Evolutionary conservation across 1,140 invertebrate genomes (phyloP), one percentile per base, ranked within the genome.

Genomic region (Sarcophaga bullata): DNA sequence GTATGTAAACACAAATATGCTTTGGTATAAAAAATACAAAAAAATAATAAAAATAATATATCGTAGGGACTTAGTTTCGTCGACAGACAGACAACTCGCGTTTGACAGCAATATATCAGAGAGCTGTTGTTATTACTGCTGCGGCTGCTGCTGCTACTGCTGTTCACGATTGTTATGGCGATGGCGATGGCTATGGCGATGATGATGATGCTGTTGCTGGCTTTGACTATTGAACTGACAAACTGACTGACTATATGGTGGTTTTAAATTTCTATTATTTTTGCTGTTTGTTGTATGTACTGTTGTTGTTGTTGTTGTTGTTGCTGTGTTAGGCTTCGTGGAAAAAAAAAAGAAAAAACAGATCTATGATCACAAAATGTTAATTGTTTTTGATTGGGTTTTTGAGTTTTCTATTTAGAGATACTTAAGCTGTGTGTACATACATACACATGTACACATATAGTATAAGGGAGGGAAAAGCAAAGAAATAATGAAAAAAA

Each of bases 331-430:
- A 19, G 8, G 62, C 62, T 68, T 10, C 10, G 9, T 8, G 9
- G 5, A 68, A 17, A n/a, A n/a, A 15, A 58, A 58, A 58, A 68
- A 17, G 7, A n/a, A 15, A 58, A 58, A 58, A 6, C 3, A 19
- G 62, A 68, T 68, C 62, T 68, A 68, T 68, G 62, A 68, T 68
- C 62, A 76, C 15, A 76, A 76, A 76, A 76, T 76, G 73, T 49
- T 76, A 76, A 76, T 76, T 76, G 73, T 76, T 49, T 76, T 76
- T 49, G 73, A 76, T 76, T 76, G 73, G 17, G n/a, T 68, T 68
- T 19, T 52, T 10, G 13, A 13, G 50, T 52, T 37, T 37, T 37
- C 25, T 37, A 37, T 37, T 37, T 37, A 37, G 25, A 37, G 25
- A 37, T 37, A 37, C 50, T 52, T 9, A 52, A 52, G 50, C 50